Evolutionary conservation across 1,140 invertebrate species (phyloP).

Genomic region (Adelges cooleyi): DNA sequence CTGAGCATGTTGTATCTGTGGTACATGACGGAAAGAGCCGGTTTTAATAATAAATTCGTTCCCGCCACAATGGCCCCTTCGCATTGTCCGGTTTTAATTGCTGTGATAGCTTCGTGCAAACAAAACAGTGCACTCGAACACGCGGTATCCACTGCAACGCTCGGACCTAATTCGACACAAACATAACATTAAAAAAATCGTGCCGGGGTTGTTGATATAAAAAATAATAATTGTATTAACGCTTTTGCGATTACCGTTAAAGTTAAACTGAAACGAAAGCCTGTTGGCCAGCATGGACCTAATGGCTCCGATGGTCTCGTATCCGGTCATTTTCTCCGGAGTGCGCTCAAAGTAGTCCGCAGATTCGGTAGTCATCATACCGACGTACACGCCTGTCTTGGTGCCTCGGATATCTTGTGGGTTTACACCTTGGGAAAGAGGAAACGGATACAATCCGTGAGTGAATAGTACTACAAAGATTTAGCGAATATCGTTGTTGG

Average conservation of each 20-base stretch:
- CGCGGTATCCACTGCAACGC: constrained; percentile 30
- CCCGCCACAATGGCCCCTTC: constrained; percentile 54
- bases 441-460: neutral
- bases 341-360: constrained; percentile 27
- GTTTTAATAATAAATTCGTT: constrained; percentile 45
- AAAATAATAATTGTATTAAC: neutral
- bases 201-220: neutral
- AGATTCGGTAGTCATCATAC: constrained; percentile 32
- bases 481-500: neutral
- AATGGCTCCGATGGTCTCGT: constrained; percentile 52
- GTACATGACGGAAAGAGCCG: constrained; percentile 44
- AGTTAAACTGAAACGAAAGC: constrained; percentile 51
- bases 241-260: constrained; percentile 41
- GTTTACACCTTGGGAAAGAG: constrained; percentile 39
- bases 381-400: constrained; percentile 48
- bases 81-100: constrained; percentile 46
- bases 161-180: constrained; percentile 28
- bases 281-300: constrained; percentile 56
- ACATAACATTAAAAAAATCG: neutral
- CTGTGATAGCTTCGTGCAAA: constrained; percentile 40
- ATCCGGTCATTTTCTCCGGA: constrained; percentile 39
- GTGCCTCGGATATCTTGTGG: constrained; percentile 41
- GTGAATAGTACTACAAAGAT: neutral
- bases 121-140: constrained; percentile 28
- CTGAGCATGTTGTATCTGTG: constrained; percentile 15